These are phyloP conservation scores for Aphidius ervi DNA, from an alignment of 1,140 invertebrate species.

Conservation along the genomic window DNA sequence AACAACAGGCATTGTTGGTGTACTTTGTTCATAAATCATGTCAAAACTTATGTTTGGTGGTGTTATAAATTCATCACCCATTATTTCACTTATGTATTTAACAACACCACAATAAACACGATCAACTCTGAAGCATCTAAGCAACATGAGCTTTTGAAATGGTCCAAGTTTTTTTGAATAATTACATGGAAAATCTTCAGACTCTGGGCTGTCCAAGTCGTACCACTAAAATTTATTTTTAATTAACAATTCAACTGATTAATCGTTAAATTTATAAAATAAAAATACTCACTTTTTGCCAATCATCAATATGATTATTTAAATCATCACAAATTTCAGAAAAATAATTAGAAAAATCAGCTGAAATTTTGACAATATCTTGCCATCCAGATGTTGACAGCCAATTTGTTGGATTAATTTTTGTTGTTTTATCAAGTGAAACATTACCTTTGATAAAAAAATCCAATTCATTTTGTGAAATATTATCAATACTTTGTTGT, in stretches of 20 bases:
- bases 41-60: constrained; percentile 79
- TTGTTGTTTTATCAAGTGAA: constrained; percentile 67
- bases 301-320: constrained; percentile 55
- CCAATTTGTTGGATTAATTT: constrained; percentile 67
- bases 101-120: constrained; percentile 76
- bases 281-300: constrained; percentile 46
- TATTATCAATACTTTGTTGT: constrained; percentile 61
- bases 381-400: constrained; percentile 69
- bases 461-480: constrained; percentile 72
- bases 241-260: too few species aligned
- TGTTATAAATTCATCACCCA: constrained; percentile 82
- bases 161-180: constrained; percentile 63
- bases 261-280: too few species aligned
- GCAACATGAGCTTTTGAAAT: constrained; percentile 75
- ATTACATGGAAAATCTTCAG: constrained; percentile 60
- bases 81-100: constrained; percentile 72
- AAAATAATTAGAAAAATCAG: constrained; percentile 68
- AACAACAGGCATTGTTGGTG: constrained; percentile 72
- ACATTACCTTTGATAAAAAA: constrained; percentile 87
- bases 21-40: constrained; percentile 77
- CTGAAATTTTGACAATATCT: constrained; percentile 69
- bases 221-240: constrained; percentile 63
- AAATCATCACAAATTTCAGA: constrained; percentile 64
- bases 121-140: constrained; percentile 83
- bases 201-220: constrained; percentile 74